Base-by-base conservation (phyloP, 2,113 vertebrate genomes). In the Ornithorhynchus anatinus region DNA sequence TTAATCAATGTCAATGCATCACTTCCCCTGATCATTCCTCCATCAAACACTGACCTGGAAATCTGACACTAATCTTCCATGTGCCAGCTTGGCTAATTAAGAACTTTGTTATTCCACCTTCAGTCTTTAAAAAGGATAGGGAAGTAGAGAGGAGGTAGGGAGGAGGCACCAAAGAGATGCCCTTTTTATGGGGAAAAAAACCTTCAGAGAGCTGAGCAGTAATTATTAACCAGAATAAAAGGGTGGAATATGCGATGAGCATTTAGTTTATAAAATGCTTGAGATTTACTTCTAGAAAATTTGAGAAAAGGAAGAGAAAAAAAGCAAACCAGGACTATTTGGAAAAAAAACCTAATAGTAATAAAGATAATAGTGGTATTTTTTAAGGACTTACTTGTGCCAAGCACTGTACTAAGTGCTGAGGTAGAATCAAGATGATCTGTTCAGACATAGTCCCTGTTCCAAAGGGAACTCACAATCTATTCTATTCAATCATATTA, bases 1-100 rank as follows among this genome's bases (percentile, higher is more conserved):
- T 94, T 94, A 94, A 94, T 93, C 94, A 90, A 87, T 89, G 86
- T 79, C 64, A 39, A 76, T 82, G 75, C 80, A 74, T 86, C 79
- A 67, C 84, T 85, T 90, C 77, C 78, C 84, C 81, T 84, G 81
- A 87, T 88, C 91, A 85, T 83, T 82, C 69, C 79, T 82, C 77
- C 84, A 84, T 87, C 88, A 85, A 87, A 91, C 52, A 75, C 83
- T 92, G 89, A 91, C 90, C 89, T 83, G 78, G 70, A 88, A 88
- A 88, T 74, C 73, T 58, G 85, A 93, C 91, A 86, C 84, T 61
- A 69, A 87, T 85, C 79, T 74, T 77, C 79, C 84, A 87, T 88
- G 75, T 75, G 86, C 89, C 79, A 82, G 59, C 81, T 78, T 78
- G 64, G 83, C 81, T 92, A 88, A 92, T 91, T 92, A 89, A 89